phyloP scores from a whole-genome alignment of 2,113 vertebrate genomes.

The human (Homo sapiens) region DNA sequence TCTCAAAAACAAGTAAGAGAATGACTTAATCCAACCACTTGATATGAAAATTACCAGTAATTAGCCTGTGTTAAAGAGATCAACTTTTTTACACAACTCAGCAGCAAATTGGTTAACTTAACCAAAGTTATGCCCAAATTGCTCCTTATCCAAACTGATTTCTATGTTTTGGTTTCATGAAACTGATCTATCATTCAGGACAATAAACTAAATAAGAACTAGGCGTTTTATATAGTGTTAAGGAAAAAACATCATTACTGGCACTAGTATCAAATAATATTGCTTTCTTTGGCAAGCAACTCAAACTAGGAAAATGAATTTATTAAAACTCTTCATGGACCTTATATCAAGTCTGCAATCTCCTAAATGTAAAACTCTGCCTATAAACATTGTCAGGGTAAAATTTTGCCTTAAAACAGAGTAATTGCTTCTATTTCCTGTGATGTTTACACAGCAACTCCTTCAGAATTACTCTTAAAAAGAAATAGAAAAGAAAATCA shows the following conservation, averaged over 20 bases:
- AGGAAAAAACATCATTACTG: conserved; percentile 41
- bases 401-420: conserved; percentile 73
- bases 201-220: conserved; percentile 42
- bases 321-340: conserved; percentile 63
- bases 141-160: not conserved
- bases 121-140: not conserved
- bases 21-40: not conserved
- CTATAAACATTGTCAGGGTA: conserved; percentile 68
- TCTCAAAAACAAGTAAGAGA: not conserved
- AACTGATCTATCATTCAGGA: conserved; percentile 11
- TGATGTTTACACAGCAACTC: conserved; percentile 74
- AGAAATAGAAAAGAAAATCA: conserved; percentile 77
- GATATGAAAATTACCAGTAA: conserved; percentile 17
- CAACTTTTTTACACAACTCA: not conserved
- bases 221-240: conserved; percentile 44
- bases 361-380: conserved; percentile 67
- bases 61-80: not conserved
- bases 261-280: conserved; percentile 59
- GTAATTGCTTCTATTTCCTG: conserved; percentile 72
- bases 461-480: conserved; percentile 67
- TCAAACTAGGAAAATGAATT: conserved; percentile 64
- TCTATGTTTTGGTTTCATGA: conserved; percentile 5
- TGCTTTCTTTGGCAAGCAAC: conserved; percentile 60
- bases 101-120: not conserved
- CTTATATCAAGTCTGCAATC: conserved; percentile 46